Evolutionary conservation across 2,888 invertebrate species (phyloP), one percentile per base, ranked within the genome.

Genomic region (Aquatica leii): DNA sequence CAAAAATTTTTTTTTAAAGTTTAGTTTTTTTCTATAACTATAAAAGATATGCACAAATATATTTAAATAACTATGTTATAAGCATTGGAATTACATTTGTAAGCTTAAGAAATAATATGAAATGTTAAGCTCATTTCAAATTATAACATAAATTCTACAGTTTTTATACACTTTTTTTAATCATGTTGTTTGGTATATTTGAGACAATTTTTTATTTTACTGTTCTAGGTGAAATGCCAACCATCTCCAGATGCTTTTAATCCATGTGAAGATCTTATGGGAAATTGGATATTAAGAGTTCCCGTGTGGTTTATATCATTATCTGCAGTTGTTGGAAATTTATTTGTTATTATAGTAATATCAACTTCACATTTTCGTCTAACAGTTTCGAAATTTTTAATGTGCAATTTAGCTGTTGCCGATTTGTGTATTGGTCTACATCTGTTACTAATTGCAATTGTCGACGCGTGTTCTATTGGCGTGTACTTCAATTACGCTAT

Each of bases 381-480:
- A 72, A 83, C 84, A 1, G 85, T 84, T 15, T 83, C 84, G 65
- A 83, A 83, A 73, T 87, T 89, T 73, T 84, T 89, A 52, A 89
- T 90, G 85, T 87, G 88, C 72, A 89, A 90, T 75, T 79, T 90
- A 68, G 88, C 89, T 1, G 81, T 86, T 43, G 89, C 89, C n/a
- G 89, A 90, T 77, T 82, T 90, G 62, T 86, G 86, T 73, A 89
- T 89, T 82, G 90, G 88, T 0, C 75, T 87, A 9, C 90, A 90
- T 77, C 80, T 90, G 49, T 83, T 88, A 0, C 73, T 83, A 31
- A 84, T 89, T 65, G 88, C 89, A 0, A 82, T 86, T 11, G 85
- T 87, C 46, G 90, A 90, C 74, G 83, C 86, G 0, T 83, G 84
- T 37, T 88, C 88, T 1, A 82, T 88, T 31, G 87, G 89, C 6